Percentiles rank a stretch among this genome's conserved stretches.
These are phyloP conservation scores for Stigmatopora nigra DNA, from an alignment of 2,113 vertebrate species.

Conservation along the genomic window DNA sequence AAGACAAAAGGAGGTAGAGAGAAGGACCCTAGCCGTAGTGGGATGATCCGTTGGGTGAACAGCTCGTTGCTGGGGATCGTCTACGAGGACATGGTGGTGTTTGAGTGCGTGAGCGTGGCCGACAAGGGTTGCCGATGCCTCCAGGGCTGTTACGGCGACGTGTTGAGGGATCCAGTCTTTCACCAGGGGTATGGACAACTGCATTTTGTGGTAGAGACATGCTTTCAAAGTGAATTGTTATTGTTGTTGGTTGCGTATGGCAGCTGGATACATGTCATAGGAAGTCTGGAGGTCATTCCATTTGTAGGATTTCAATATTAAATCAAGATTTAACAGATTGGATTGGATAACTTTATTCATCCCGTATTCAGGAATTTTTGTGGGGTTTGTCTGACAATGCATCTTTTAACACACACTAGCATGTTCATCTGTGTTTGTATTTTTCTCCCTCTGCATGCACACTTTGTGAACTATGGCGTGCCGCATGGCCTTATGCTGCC, in stretches of 20 bases:
- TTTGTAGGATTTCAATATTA: background rate
- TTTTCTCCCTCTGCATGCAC: conserved; percentile 28
- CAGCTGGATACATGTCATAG: conserved; percentile 25
- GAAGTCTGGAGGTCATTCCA: background rate
- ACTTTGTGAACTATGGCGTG: conserved; percentile 9
- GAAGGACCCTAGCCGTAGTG: conserved; percentile 1
- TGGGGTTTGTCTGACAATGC: background rate
- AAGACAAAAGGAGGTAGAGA: conserved; percentile 9
- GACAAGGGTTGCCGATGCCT: conserved; percentile 51
- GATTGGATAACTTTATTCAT: too few relatives aligned
- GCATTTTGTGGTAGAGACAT: conserved; percentile 7
- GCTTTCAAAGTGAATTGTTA: conserved; percentile 8
- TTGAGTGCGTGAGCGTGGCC: conserved; percentile 59
- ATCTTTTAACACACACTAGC: conserved; percentile 9
- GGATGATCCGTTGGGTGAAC: conserved; percentile 59
- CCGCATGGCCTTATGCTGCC: conserved; percentile 38
- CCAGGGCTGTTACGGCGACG: conserved; percentile 55
- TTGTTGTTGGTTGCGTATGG: conserved; percentile 17
- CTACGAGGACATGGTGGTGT: conserved; percentile 55
- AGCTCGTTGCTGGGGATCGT: conserved; percentile 43
- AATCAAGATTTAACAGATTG: background rate
- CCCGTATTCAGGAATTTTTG: too few relatives aligned
- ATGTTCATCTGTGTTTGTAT: conserved; percentile 28
- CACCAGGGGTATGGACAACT: conserved; percentile 50
- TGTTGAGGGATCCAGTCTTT: conserved; percentile 52